phyloP scores from a whole-genome alignment of 2,888 invertebrate genomes.

The Eurytoma californica region DNA sequence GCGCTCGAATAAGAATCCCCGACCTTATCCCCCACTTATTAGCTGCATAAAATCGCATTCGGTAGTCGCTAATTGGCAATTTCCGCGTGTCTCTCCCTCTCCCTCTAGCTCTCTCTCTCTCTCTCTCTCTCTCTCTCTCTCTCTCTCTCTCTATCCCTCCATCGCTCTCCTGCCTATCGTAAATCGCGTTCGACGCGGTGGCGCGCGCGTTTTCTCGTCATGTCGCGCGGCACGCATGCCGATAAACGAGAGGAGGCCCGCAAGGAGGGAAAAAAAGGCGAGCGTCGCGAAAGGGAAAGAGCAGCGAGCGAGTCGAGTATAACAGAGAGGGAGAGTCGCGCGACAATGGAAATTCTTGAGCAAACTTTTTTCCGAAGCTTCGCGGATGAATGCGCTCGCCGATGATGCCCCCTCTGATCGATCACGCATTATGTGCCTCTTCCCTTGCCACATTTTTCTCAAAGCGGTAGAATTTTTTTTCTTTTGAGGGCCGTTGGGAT shows the following conservation, averaged over 20 bases:
- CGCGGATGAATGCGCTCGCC: conserved; percentile 28
- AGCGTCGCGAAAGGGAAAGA: conserved; percentile 34
- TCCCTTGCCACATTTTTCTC: neutral
- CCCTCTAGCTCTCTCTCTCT: neutral
- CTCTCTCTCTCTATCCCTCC: too few species aligned
- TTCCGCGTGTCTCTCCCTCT: conserved; percentile 22
- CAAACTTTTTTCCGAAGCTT: conserved; percentile 25
- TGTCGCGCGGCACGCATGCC: neutral
- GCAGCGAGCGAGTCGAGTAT: neutral
- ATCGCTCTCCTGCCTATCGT: conserved; percentile 24
- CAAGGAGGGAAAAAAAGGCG: conserved; percentile 16
- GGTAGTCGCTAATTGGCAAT: conserved; percentile 54
- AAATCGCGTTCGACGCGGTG: conserved; percentile 49
- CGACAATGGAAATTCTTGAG: conserved; percentile 47
- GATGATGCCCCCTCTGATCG: neutral
- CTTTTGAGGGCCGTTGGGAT: neutral
- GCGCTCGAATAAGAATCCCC: neutral
- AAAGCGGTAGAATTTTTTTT: neutral
- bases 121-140: too few species aligned
- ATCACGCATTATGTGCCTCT: neutral
- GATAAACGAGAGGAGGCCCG: conserved; percentile 25
- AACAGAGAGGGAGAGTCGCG: conserved; percentile 8
- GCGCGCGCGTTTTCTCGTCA: conserved; percentile 18
- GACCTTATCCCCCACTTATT: conserved; percentile 16
- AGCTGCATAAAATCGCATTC: conserved; percentile 41